These are phyloP conservation scores for Epinotia ramella DNA, from an alignment of 2,888 invertebrate species.

Conservation along the genomic window DNA sequence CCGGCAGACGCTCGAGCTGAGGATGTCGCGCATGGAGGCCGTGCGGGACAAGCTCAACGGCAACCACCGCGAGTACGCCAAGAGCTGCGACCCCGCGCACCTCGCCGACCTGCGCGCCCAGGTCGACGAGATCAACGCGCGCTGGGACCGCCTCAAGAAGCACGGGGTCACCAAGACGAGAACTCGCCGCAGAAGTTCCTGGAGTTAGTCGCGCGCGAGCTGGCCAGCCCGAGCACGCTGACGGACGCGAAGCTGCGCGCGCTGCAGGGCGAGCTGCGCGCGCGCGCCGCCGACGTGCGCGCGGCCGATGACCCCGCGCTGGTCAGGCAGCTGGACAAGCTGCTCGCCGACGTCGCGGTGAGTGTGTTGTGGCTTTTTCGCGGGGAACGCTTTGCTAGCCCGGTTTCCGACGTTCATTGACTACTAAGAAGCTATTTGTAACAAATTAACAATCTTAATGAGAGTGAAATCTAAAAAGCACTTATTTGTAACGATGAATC, in stretches of 20 bases:
- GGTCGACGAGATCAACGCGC: slow-evolving; percentile 75
- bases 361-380: slow-evolving; percentile 52
- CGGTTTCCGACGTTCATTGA: slow-evolving; percentile 4
- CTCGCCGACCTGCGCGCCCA: slow-evolving; percentile 86
- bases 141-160: slow-evolving; percentile 70
- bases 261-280: slow-evolving; percentile 58
- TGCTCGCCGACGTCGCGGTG: slow-evolving; percentile 62
- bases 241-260: slow-evolving; percentile 57
- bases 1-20: slow-evolving; percentile 70
- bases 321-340: slow-evolving; percentile 53
- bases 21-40: slow-evolving; percentile 80
- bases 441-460: not conserved
- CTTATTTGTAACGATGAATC: not conserved
- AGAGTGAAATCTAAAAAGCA: not conserved
- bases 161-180: slow-evolving; percentile 53
- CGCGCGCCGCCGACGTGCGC: too few species aligned
- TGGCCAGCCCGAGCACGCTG: slow-evolving; percentile 67
- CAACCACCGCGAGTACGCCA: slow-evolving; percentile 86
- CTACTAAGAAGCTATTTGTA: not conserved
- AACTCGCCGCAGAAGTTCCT: slow-evolving; percentile 59
- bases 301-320: too few species aligned
- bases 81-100: slow-evolving; percentile 87
- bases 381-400: slow-evolving; percentile 33
- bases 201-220: slow-evolving; percentile 84
- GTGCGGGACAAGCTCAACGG: slow-evolving; percentile 84